Percentiles rank a stretch among this genome's conserved stretches.
phyloP scores from a whole-genome alignment of 2,888 invertebrate genomes.

The Erebia palarica region DNA sequence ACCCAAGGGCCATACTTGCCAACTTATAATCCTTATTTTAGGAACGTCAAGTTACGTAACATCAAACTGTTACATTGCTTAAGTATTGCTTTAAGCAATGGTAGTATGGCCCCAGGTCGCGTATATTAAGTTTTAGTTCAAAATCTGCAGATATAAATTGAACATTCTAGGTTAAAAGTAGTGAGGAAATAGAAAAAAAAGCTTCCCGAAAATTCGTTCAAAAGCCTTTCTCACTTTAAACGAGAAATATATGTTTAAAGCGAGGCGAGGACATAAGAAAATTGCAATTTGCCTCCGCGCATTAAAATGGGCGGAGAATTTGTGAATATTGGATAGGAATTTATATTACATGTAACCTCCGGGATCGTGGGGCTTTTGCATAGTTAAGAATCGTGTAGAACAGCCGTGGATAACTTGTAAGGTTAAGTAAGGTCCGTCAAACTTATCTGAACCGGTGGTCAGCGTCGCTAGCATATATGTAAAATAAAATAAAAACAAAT shows the following conservation, averaged over 20 bases:
- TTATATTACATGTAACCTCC: constrained; percentile 71
- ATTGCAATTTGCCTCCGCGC: constrained; percentile 71
- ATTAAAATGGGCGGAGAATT: constrained; percentile 72
- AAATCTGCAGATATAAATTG: not conserved
- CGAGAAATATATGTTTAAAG: constrained; percentile 50
- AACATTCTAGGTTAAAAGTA: constrained; percentile 1
- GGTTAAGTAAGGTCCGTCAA: no score
- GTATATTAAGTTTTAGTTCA: not conserved
- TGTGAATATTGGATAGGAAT: constrained; percentile 81
- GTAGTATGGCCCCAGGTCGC: no score
- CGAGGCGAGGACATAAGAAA: constrained; percentile 56
- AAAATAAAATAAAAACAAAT: no score
- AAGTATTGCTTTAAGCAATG: no score
- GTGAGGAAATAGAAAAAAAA: constrained; percentile 10
- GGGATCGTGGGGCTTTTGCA: constrained; percentile 41
- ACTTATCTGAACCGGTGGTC: no score
- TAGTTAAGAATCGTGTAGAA: constrained; percentile 15
- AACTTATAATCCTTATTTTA: no score
- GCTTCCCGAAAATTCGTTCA: constrained; percentile 23
- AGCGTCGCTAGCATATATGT: no score
- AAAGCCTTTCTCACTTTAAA: constrained; percentile 33
- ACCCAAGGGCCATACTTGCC: no score
- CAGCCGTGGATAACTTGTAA: no score
- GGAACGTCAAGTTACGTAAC: no score
- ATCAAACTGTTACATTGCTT: no score